Evolutionary conservation across 2,113 vertebrate genomes (phyloP), one percentile per base, ranked within the genome.

Genomic region (Alethe diademata): DNA sequence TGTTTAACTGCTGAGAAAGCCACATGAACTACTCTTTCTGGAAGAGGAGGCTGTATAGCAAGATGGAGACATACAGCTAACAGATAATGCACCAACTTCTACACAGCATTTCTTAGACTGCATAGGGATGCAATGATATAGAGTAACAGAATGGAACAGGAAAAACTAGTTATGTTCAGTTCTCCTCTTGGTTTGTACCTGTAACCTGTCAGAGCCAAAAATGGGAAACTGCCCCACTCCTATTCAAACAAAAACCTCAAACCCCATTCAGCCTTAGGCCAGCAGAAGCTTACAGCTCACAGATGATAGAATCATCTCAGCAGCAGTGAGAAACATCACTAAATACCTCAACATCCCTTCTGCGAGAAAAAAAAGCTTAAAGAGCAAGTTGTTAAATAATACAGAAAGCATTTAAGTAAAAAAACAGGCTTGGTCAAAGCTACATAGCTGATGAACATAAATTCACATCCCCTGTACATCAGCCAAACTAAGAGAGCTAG

Each of bases 101-200:
- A 45, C 2, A 0, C 0, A 66, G 12, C 17, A 38, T 40, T 67
- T 67, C 40, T 58, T 36, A 29, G 33, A 19, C 6, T 43, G 31
- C 31, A 86, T 61, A 54, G 36, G 23, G 28, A 50, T 54, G 11
- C 20, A 25, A 65, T 80, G 24, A 6, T 35, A 75, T 2, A 56
- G 1, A 9, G 12, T 14, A 82, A 90, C 5, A 69, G 23, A 75
- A n/a, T 2, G 2, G 14, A 82, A 66, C 25, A 56, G 6, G 8
- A 42, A 58, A 43, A 64, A 47, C 20, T 12, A 51, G 17, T 10
- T 29, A 50, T 12, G 2, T 19, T 35, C 31, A 28, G 36, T 48
- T 56, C 25, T 64, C 2, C n/a, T 74, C 36, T 43, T 71, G 24
- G 1, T 76, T 90, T 76, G 14, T 62, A 75, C 35, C 42, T 45